Percentiles rank a stretch among this genome's conserved stretches.
These are phyloP conservation scores for Danio rerio DNA, from an alignment of 2,113 vertebrate species.

Conservation along the genomic window DNA sequence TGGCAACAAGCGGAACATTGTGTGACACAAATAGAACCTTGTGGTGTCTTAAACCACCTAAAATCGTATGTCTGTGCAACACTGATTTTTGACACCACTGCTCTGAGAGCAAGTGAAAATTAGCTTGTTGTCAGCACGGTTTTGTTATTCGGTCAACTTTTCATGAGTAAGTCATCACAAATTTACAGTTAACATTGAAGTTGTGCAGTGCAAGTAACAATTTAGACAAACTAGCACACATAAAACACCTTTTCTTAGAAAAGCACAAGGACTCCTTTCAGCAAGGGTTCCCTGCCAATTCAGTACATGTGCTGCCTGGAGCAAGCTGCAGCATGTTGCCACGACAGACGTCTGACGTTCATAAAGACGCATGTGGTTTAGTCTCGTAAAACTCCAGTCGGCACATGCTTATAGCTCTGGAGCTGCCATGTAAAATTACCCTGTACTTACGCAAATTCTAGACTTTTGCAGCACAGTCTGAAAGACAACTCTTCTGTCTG, in stretches of 20 bases:
- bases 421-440: neutral
- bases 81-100: neutral
- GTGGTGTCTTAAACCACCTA: neutral
- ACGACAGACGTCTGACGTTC: constrained; percentile 3
- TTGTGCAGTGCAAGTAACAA: neutral
- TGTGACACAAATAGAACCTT: neutral
- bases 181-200: neutral
- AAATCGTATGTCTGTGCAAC: neutral
- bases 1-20: neutral
- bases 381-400: constrained; percentile 37
- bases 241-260: neutral
- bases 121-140: neutral
- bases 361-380: constrained; percentile 25
- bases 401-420: constrained; percentile 39
- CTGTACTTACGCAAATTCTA: constrained; percentile 46
- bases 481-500: neutral
- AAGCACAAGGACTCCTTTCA: neutral
- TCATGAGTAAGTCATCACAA: neutral
- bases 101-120: neutral
- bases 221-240: neutral
- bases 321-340: constrained; percentile 44
- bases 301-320: constrained; percentile 23
- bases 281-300: neutral
- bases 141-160: neutral
- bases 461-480: neutral